Evolutionary conservation across 2,113 vertebrate genomes (phyloP).

Genomic region (Anarhynchus alexandrinus): DNA sequence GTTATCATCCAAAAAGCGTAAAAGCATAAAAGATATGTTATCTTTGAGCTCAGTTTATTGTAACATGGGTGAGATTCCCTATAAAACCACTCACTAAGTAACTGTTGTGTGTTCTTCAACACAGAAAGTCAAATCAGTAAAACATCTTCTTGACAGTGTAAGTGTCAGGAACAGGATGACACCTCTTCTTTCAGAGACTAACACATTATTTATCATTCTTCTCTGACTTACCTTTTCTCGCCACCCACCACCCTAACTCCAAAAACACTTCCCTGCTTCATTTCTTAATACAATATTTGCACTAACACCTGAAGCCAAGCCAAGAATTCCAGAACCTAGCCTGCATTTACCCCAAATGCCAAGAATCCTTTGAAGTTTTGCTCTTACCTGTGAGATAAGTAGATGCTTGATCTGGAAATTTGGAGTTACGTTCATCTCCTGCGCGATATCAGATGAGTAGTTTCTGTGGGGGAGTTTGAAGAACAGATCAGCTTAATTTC

Average conservation of each 20-base stretch:
- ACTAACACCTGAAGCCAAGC: neutral
- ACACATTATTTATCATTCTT: slow-evolving; percentile 62
- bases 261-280: neutral
- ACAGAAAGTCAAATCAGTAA: slow-evolving; percentile 72
- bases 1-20: slow-evolving; percentile 76
- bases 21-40: slow-evolving; percentile 75
- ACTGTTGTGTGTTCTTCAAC: slow-evolving; percentile 66
- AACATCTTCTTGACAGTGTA: slow-evolving; percentile 71
- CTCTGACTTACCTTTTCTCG: slow-evolving; percentile 25
- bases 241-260: neutral
- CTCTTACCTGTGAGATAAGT: neutral
- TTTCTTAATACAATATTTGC: neutral
- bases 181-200: slow-evolving; percentile 63
- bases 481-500: neutral
- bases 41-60: slow-evolving; percentile 72
- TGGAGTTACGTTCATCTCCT: neutral
- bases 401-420: neutral
- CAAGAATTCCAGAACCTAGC: neutral
- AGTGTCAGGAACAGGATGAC: slow-evolving; percentile 68
- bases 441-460: neutral
- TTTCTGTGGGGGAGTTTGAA: neutral
- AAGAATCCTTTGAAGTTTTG: neutral
- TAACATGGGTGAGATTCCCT: slow-evolving; percentile 69
- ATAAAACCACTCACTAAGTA: slow-evolving; percentile 75
- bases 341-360: neutral